phyloP scores from a whole-genome alignment of 1,140 invertebrate species.

The Drosophila neocordata region DNA sequence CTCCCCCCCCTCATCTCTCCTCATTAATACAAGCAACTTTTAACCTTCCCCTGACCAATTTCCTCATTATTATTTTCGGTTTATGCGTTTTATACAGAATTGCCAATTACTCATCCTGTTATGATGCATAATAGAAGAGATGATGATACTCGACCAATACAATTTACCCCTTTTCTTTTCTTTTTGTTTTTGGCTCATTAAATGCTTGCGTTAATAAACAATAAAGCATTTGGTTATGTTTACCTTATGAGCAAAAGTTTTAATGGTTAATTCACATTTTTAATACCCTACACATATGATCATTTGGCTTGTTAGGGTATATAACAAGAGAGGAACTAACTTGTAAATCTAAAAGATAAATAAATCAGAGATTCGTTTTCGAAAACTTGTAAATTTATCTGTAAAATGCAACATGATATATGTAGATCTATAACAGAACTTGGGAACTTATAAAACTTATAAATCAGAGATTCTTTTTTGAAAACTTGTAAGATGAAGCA shows the following conservation, averaged over 20 bases:
- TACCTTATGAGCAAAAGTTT: constrained; percentile 68
- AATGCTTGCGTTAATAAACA: constrained; percentile 64
- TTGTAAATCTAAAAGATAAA: too few relatives aligned
- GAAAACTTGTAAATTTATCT: too few relatives aligned
- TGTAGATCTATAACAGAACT: too few relatives aligned
- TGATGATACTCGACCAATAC: constrained; percentile 9
- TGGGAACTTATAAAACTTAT: too few relatives aligned
- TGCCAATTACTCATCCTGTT: constrained; percentile 66
- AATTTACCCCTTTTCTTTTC: neutral
- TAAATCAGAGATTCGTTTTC: too few relatives aligned
- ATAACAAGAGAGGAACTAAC: too few relatives aligned
- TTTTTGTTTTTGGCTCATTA: constrained; percentile 24
- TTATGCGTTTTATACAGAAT: constrained; percentile 19
- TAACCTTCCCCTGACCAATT: constrained; percentile 15
- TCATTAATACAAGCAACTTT: too few relatives aligned
- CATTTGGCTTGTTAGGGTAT: too few relatives aligned
- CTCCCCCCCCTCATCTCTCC: too few relatives aligned
- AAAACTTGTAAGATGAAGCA: too few relatives aligned
- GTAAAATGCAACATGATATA: too few relatives aligned
- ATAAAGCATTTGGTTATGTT: constrained; percentile 68
- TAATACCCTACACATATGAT: constrained; percentile 21
- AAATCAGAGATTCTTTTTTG: too few relatives aligned
- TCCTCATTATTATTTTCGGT: constrained; percentile 38
- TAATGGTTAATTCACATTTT: constrained; percentile 48
- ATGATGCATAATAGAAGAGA: constrained; percentile 11